These are phyloP conservation scores for Macrophya alboannulata DNA, from an alignment of 2,888 invertebrate species.

Conservation along the genomic window DNA sequence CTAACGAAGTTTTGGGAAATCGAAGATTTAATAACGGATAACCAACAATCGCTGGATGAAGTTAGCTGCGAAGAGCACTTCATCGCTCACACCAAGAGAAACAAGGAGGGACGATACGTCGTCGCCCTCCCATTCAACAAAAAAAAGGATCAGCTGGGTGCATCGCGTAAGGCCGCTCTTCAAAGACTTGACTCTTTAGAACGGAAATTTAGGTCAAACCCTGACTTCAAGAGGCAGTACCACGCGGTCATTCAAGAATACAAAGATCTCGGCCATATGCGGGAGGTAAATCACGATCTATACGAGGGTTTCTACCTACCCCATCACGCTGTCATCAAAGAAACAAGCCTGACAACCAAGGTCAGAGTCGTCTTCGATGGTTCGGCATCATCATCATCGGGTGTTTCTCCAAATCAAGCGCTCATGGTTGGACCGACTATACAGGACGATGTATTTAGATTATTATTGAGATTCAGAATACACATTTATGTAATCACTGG, in stretches of 20 bases:
- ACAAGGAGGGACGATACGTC: not conserved
- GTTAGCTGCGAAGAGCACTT: slow-evolving; percentile 55
- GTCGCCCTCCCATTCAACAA: slow-evolving; percentile 55
- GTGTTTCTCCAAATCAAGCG: slow-evolving; percentile 33
- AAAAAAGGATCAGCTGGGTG: slow-evolving; percentile 47
- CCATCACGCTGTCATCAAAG: slow-evolving; percentile 63
- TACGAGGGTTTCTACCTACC: slow-evolving; percentile 49
- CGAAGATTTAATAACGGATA: too few species aligned
- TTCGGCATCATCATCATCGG: slow-evolving; percentile 63
- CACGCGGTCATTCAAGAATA: slow-evolving; percentile 61
- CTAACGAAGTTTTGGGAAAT: too few species aligned
- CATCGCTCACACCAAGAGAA: not conserved
- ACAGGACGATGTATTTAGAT: not conserved
- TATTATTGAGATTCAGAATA: not conserved
- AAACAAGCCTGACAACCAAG: slow-evolving; percentile 61
- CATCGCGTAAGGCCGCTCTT: too few species aligned
- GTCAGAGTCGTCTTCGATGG: too few species aligned
- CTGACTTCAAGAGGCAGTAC: too few species aligned
- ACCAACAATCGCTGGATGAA: slow-evolving; percentile 11
- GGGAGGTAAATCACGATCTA: not conserved
- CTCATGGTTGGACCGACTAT: slow-evolving; percentile 64
- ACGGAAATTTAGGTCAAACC: too few species aligned
- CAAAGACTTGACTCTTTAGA: too few species aligned
- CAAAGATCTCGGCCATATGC: slow-evolving; percentile 57
- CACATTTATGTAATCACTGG: slow-evolving; percentile 56